A percentile compares a stretch with the other conserved stretches of the same genome.
Conservation (phyloP, 2,888 invertebrate species). For the Trichopoda pennipes region DNA sequence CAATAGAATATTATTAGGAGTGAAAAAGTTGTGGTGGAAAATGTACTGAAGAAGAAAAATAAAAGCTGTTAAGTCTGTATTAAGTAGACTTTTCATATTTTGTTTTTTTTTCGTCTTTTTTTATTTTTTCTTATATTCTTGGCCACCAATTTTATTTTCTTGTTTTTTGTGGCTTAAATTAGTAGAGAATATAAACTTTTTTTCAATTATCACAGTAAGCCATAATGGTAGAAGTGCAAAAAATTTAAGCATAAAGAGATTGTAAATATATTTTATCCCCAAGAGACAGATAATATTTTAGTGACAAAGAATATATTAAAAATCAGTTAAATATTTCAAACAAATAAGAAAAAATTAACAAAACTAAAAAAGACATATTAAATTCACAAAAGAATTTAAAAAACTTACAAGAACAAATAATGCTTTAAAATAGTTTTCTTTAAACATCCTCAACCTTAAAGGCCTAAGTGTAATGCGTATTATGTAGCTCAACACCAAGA, state of each 20-base stretch:
- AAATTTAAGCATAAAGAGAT: conserved; percentile 24
- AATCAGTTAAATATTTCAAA: background rate
- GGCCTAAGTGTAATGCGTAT: too few species aligned
- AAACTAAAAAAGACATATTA: too few species aligned
- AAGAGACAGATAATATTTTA: conserved; percentile 2
- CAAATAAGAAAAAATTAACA: background rate
- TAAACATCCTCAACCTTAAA: too few species aligned
- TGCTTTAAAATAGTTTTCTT: too few species aligned
- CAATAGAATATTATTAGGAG: conserved; percentile 14
- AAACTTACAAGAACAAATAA: too few species aligned
- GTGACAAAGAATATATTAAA: background rate
- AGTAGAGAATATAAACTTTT: conserved; percentile 27
- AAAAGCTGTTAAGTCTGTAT: conserved; percentile 68
- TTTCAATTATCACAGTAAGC: conserved; percentile 66
- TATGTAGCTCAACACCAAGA: too few species aligned
- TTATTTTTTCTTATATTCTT: conserved; percentile 31
- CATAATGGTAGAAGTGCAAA: conserved; percentile 22
- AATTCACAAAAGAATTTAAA: too few species aligned
- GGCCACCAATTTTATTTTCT: conserved; percentile 50
- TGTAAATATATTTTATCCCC: conserved; percentile 25
- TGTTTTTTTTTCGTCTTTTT: conserved; percentile 26
- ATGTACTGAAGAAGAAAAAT: conserved; percentile 32
- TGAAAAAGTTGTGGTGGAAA: background rate
- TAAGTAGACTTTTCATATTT: conserved; percentile 67
- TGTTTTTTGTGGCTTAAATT: conserved; percentile 23